phyloP scores from a whole-genome alignment of 1,140 invertebrate species.

The Potamilus streckersoni region DNA sequence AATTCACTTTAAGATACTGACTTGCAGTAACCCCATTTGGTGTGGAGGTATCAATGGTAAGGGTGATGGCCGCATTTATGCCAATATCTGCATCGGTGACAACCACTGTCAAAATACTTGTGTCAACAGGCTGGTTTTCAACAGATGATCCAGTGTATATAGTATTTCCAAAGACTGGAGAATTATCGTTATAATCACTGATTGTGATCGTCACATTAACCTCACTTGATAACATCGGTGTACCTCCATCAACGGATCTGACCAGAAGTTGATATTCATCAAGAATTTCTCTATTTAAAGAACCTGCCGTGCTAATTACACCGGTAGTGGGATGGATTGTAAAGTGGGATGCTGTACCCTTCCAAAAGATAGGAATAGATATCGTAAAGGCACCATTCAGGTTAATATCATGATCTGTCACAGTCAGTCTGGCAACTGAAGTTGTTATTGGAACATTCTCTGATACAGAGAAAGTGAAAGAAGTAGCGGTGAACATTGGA shows the following conservation, averaged over 20 bases:
- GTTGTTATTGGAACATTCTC: slow-evolving; percentile 30
- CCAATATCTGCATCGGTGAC: slow-evolving; percentile 67
- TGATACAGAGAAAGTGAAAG: slow-evolving; percentile 29
- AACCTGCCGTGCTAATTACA: slow-evolving; percentile 33
- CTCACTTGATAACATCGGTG: slow-evolving; percentile 27
- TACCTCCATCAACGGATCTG: slow-evolving; percentile 40
- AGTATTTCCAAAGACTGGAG: slow-evolving; percentile 63
- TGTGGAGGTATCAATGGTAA: slow-evolving; percentile 63
- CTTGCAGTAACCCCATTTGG: slow-evolving; percentile 43
- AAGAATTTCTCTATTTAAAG: slow-evolving; percentile 40
- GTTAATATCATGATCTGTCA: slow-evolving; percentile 39
- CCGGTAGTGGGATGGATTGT: slow-evolving; percentile 30
- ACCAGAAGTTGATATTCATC: slow-evolving; percentile 36
- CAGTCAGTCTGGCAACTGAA: slow-evolving; percentile 23
- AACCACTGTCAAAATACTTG: slow-evolving; percentile 82
- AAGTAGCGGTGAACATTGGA: slow-evolving; percentile 34
- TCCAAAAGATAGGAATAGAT: slow-evolving; percentile 30
- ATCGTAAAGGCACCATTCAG: slow-evolving; percentile 38
- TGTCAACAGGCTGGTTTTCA: slow-evolving; percentile 89
- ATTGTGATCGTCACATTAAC: slow-evolving; percentile 48
- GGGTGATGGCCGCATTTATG: slow-evolving; percentile 89
- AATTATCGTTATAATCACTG: slow-evolving; percentile 62
- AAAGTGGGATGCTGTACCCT: slow-evolving; percentile 34
- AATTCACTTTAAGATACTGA: slow-evolving; percentile 77
- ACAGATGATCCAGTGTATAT: slow-evolving; percentile 76